A percentile compares a stretch with the other conserved stretches of the same genome.
Evolutionary conservation across 2,797 vertebrate genomes (phyloP).

Genomic region (Sebastiscus albofasciatus): DNA sequence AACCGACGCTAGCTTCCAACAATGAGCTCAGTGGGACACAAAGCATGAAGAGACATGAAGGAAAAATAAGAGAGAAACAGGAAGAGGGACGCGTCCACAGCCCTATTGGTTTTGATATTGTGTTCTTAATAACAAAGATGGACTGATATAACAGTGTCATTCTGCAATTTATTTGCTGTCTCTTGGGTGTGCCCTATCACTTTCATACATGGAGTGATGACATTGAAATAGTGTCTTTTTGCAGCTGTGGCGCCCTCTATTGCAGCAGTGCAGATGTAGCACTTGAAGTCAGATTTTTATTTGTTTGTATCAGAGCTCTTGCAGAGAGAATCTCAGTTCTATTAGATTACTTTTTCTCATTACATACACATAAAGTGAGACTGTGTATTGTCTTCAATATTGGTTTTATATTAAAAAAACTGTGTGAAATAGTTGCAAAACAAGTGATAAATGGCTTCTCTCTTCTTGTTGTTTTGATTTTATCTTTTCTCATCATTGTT

Average conservation of each 20-base stretch:
- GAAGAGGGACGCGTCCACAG: not conserved
- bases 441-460: not conserved
- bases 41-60: constrained; percentile 19
- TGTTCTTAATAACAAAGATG: not conserved
- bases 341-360: not conserved
- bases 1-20: constrained; percentile 45
- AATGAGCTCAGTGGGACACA: constrained; percentile 55
- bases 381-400: not conserved
- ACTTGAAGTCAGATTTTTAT: not conserved
- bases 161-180: not conserved
- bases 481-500: not conserved
- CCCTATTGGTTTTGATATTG: constrained; percentile 9
- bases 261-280: constrained; percentile 45
- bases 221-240: not conserved
- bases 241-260: constrained; percentile 70
- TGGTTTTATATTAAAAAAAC: not conserved
- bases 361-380: not conserved
- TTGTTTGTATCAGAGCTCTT: not conserved
- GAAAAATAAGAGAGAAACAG: not conserved
- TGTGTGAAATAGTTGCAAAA: not conserved
- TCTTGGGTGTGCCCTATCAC: constrained; percentile 21
- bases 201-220: constrained; percentile 1
- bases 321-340: not conserved
- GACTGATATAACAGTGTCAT: not conserved
- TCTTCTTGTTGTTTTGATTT: constrained; percentile 12